Base-by-base conservation (phyloP, 1,140 invertebrate genomes). In the Diorhabda carinulata region DNA sequence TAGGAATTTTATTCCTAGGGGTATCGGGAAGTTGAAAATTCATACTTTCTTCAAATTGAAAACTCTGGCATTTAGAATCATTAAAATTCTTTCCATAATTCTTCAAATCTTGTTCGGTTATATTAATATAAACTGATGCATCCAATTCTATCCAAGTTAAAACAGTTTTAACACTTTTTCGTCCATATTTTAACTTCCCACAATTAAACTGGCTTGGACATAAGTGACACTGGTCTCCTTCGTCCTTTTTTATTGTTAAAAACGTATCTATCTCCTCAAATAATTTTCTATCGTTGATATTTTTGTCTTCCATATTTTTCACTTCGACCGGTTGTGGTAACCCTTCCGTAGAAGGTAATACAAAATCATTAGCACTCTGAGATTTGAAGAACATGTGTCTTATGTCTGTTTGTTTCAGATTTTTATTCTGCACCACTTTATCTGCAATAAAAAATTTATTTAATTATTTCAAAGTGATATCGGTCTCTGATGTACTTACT, bases 371-470 rank as follows among this genome's bases (percentile, higher is more conserved):
- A 56, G 58, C 43, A 45, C 64, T 68, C 61, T 65, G 56, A 10
- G 64, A 59, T 68, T 76, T 77, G n/a, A 67, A 44, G 69, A 78
- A 78, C 76, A 78, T 78, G 67, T 59, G 71, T 64, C 76, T 72
- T 64, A 78, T 78, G 64, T 78, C 77, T 6, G 71, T 68, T 65
- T 78, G 77, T 61, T 76, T 77, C 43, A 77, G 65, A 68, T 69
- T 62, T 61, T 70, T 78, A 10, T 60, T 67, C 9, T 59, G 57
- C 8, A 10, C 9, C 40, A n/a, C 4, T 45, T 59, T 52, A 25
- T 57, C 41, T 43, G 9, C 45, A 43, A 47, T n/a, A 59, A 59
- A 56, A 65, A 65, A 65, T 56, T 44, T 41, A 42, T 7, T 61
- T 61, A 25, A 25, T 25, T 25, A 25, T 25, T 25, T 25, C 25